Conservation (phyloP, 1,140 invertebrate species). For the Gonioctena quinquepunctata region DNA sequence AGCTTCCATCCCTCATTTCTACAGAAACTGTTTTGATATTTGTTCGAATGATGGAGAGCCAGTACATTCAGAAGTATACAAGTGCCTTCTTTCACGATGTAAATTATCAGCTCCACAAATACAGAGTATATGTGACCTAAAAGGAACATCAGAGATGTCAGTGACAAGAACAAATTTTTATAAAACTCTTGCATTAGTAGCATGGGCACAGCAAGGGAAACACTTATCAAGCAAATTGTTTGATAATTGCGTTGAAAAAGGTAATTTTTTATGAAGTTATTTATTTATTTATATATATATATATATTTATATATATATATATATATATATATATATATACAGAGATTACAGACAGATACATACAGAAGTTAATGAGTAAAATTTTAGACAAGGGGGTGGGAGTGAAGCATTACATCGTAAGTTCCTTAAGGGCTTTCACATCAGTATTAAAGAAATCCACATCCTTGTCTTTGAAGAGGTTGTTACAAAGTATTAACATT, state of each 20-base stretch:
- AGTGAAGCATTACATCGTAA: too few relatives aligned
- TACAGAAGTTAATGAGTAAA: too few relatives aligned
- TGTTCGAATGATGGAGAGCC: conserved; percentile 65
- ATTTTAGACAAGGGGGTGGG: too few relatives aligned
- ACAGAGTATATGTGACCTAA: conserved; percentile 66
- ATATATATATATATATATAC: too few relatives aligned
- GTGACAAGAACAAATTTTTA: conserved; percentile 65
- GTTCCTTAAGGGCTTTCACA: too few relatives aligned
- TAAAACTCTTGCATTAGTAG: conserved; percentile 70
- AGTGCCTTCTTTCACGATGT: conserved; percentile 65
- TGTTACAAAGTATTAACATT: too few relatives aligned
- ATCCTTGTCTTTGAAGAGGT: too few relatives aligned
- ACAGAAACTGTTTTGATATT: conserved; percentile 67
- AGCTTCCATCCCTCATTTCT: conserved; percentile 68
- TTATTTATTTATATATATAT: too few relatives aligned
- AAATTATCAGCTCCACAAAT: conserved; percentile 63
- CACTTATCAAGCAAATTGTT: conserved; percentile 67
- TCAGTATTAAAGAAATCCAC: too few relatives aligned
- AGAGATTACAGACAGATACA: too few relatives aligned
- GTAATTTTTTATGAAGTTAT: too few relatives aligned
- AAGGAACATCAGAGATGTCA: conserved; percentile 64
- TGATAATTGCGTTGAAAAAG: conserved; percentile 69
- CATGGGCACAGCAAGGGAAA: conserved; percentile 73
- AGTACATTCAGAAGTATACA: conserved; percentile 67
- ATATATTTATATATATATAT: too few relatives aligned